These are phyloP conservation scores for Danionella cerebrum DNA, from an alignment of 2,113 vertebrate genomes.

Conservation along the genomic window DNA sequence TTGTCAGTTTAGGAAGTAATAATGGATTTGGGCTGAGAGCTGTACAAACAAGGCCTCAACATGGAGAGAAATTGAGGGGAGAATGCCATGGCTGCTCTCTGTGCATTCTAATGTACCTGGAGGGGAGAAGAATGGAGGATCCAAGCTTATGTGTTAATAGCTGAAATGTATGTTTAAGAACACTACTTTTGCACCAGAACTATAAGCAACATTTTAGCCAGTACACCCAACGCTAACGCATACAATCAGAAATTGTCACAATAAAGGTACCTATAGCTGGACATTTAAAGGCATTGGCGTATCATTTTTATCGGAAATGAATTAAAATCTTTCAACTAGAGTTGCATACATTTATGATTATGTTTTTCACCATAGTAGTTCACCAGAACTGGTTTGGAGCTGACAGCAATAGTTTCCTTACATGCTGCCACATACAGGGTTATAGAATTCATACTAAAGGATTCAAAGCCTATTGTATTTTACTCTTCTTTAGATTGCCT, in stretches of 20 bases:
- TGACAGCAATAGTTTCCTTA: conserved; percentile 49
- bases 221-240: too few relatives aligned
- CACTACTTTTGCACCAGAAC: too few relatives aligned
- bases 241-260: too few relatives aligned
- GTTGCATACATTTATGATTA: too few relatives aligned
- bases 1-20: conserved; percentile 69
- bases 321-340: too few relatives aligned
- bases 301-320: too few relatives aligned
- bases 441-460: conserved; percentile 31
- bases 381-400: conserved; percentile 21
- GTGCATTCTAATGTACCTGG: conserved; percentile 28
- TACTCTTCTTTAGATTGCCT: conserved; percentile 31
- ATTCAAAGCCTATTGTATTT: conserved; percentile 35
- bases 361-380: too few relatives aligned
- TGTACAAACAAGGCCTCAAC: conserved; percentile 58
- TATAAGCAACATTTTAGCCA: too few relatives aligned
- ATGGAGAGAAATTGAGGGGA: conserved; percentile 13
- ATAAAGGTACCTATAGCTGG: too few relatives aligned
- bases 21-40: conserved; percentile 67
- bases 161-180: too few relatives aligned
- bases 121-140: not conserved
- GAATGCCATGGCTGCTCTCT: conserved; percentile 1
- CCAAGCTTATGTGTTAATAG: conserved; percentile 19
- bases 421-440: conserved; percentile 39
- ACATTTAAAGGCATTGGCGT: too few relatives aligned